A percentile compares a stretch with the other conserved stretches of the same genome.
Conservation (phyloP, 1,140 invertebrate species). For the Nomia melanderi region DNA sequence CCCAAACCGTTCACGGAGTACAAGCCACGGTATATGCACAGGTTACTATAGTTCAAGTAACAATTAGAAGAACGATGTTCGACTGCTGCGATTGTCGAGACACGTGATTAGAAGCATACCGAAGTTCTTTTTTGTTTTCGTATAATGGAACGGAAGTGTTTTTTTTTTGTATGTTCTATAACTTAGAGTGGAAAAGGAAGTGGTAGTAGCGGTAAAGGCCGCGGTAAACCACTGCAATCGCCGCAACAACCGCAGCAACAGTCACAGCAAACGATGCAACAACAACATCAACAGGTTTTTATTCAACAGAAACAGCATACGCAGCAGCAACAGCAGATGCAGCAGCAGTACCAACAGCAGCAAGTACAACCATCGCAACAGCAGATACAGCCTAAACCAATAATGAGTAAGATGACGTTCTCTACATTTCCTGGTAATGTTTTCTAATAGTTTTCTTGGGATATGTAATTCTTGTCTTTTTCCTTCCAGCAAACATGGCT, state of each 20-base stretch:
- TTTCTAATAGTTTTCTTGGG: background rate
- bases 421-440: background rate
- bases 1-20: slow-evolving; percentile 86
- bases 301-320: slow-evolving; percentile 77
- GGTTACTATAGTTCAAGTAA: slow-evolving; percentile 60
- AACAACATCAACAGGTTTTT: slow-evolving; percentile 77
- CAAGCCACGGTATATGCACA: slow-evolving; percentile 82
- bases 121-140: background rate
- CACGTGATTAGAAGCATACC: background rate
- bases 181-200: slow-evolving; percentile 78
- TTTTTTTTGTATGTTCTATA: slow-evolving; percentile 25
- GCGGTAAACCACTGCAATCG: slow-evolving; percentile 81
- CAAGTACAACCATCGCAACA: slow-evolving; percentile 77
- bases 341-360: slow-evolving; percentile 77
- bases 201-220: slow-evolving; percentile 76
- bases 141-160: slow-evolving; percentile 18
- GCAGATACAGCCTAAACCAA: slow-evolving; percentile 82
- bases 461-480: background rate
- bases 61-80: slow-evolving; percentile 7
- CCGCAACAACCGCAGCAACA: slow-evolving; percentile 78
- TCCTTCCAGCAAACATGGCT: slow-evolving; percentile 72
- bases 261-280: slow-evolving; percentile 72
- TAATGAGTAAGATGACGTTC: slow-evolving; percentile 79
- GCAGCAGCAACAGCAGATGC: slow-evolving; percentile 73
- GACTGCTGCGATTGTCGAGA: slow-evolving; percentile 1